These are phyloP conservation scores for Pammene fasciana DNA, from an alignment of 2,888 invertebrate species.

Conservation along the genomic window DNA sequence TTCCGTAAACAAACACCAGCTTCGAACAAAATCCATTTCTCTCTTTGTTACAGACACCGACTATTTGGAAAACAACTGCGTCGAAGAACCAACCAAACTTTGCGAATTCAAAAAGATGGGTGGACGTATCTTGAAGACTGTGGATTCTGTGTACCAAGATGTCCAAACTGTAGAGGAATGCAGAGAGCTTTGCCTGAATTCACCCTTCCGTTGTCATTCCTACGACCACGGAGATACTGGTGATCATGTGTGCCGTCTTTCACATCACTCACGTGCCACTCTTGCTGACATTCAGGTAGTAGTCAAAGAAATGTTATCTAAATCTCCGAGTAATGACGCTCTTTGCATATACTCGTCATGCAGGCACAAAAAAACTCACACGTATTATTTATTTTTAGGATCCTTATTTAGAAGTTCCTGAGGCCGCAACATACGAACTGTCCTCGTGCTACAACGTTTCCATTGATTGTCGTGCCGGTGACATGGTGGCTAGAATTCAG, in stretches of 20 bases:
- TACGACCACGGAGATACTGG: conserved; percentile 97
- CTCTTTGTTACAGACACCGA: conserved; percentile 80
- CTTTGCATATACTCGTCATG: no score
- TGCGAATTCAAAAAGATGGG: conserved; percentile 96
- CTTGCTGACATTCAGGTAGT: conserved; percentile 92
- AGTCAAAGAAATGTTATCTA: conserved; percentile 3
- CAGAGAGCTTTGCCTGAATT: conserved; percentile 93
- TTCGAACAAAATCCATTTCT: not conserved
- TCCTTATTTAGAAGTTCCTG: conserved; percentile 94
- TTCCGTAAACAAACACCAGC: not conserved
- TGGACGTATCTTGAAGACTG: conserved; percentile 95
- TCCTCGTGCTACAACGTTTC: conserved; percentile 97
- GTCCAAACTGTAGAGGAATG: conserved; percentile 94
- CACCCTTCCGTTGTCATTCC: conserved; percentile 95
- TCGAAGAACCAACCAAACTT: conserved; percentile 95
- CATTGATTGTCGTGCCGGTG: conserved; percentile 95
- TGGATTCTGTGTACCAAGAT: conserved; percentile 96
- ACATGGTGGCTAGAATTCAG: conserved; percentile 96
- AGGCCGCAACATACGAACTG: conserved; percentile 95
- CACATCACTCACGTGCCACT: conserved; percentile 95
- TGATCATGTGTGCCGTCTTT: conserved; percentile 95
- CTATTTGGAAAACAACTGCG: conserved; percentile 96
- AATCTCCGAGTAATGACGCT: not conserved
- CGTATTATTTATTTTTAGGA: conserved; percentile 80
- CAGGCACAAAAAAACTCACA: not conserved